Evolutionary conservation across 2,797 vertebrate species (phyloP), one percentile per base, ranked within the genome.

Genomic region (Cossypha caffra): DNA sequence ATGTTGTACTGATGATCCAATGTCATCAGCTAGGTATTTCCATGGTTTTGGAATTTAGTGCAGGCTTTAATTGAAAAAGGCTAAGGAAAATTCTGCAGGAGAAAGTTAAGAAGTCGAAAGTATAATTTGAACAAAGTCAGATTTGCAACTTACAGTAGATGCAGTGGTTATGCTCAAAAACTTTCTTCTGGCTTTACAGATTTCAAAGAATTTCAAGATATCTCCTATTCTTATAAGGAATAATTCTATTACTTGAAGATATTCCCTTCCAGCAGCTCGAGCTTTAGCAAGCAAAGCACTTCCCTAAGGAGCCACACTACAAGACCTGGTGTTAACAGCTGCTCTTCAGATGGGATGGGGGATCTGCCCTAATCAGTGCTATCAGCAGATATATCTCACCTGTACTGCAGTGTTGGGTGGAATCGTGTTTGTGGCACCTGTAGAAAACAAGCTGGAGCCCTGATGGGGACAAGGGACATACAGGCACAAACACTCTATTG

Each of bases 401-500:
- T 43, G 51, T 23, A 26, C 9, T 5, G 3, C 26, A 55, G 21
- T 1, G 1, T 0, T 0, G 23, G 16, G 20, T n/a, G 45, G 42
- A 77, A 66, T 47, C 42, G 37, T 51, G 8, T 59, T 82, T 69
- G 37, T 82, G 48, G 21, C 29, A 24, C 50, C 50, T 18, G 6
- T 11, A 43, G 9, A 43, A 61, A 84, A 38, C 16, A 82, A 76
- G 47, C 5, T 1, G 3, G 16, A 81, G 7, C 14, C 59, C 29
- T 48, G 42, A 26, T 11, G 10, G 14, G 31, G 14, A 31, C 21
- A 54, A 43, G 40, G 14, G 5, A 1, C 19, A 16, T 33, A 38
- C 0, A 9, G 43, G 35, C 11, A 58, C 13, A 11, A 3, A 5
- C 8, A 6, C 8, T 79, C 4, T n/a, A 0, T 26, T 2, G 8